Percentiles rank a stretch among this genome's conserved stretches.
phyloP scores from a whole-genome alignment of 2,888 invertebrate genomes.

The Augochlorella aurata region DNA sequence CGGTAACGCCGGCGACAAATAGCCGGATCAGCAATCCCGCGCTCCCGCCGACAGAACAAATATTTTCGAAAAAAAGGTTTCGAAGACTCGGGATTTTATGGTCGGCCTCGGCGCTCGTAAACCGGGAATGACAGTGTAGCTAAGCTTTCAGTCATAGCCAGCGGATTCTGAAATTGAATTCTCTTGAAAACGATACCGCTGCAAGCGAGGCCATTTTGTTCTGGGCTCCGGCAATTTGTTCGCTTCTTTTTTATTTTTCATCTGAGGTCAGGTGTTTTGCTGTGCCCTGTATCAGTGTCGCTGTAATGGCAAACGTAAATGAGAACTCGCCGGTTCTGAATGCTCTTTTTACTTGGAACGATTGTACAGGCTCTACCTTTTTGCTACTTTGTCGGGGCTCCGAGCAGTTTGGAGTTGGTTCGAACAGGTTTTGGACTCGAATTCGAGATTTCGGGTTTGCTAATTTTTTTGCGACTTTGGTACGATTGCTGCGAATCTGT shows the following conservation, averaged over 20 bases:
- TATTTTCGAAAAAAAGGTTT: neutral
- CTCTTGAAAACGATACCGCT: neutral
- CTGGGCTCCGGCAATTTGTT: neutral
- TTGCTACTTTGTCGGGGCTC: neutral
- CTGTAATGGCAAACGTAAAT: neutral
- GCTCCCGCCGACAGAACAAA: neutral
- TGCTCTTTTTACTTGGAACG: neutral
- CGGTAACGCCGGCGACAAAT: neutral
- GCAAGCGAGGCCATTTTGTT: conserved; percentile 2
- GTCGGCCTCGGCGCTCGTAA: neutral
- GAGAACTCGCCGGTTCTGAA: neutral
- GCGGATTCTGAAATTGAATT: conserved; percentile 6
- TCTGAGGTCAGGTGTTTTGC: neutral
- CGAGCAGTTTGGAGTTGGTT: too few relatives aligned
- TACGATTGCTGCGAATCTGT: neutral
- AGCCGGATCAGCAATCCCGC: neutral
- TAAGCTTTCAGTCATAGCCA: conserved; percentile 11
- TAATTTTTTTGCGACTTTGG: neutral
- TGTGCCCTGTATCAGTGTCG: neutral
- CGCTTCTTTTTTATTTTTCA: neutral
- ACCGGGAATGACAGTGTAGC: conserved; percentile 3
- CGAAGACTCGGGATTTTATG: neutral
- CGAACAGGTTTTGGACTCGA: too few relatives aligned
- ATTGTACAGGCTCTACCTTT: neutral
- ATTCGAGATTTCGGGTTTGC: too few relatives aligned